Conservation (phyloP, 2,113 vertebrate species). For the Mus pahari region DNA sequence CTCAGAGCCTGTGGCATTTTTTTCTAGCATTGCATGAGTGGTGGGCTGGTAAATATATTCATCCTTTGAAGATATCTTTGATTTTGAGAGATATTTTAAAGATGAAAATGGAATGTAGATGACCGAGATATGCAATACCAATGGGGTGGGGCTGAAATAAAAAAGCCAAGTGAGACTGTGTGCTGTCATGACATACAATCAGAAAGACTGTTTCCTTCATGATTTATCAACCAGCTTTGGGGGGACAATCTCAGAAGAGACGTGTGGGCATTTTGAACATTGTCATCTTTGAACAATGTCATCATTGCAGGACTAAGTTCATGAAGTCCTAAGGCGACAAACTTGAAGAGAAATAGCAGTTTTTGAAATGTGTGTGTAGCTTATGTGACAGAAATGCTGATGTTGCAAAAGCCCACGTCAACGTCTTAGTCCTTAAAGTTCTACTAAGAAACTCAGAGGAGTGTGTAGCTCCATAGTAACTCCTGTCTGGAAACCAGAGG, state of each 20-base stretch:
- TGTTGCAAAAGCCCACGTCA: neutral
- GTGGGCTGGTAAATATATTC: conserved; percentile 61
- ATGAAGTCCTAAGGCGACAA: neutral
- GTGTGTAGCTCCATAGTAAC: neutral
- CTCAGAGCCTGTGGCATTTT: conserved; percentile 42
- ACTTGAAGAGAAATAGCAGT: neutral
- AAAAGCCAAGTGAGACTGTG: neutral
- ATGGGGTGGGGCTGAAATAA: neutral
- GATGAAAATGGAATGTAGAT: conserved; percentile 52
- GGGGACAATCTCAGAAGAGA: neutral
- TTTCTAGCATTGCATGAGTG: conserved; percentile 55
- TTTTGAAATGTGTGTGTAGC: neutral
- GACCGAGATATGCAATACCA: neutral
- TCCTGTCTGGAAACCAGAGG: conserved; percentile 10
- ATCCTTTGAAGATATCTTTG: conserved; percentile 54
- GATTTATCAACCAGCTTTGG: neutral
- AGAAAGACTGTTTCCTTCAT: neutral
- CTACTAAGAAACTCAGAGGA: conserved; percentile 21
- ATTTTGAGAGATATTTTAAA: conserved; percentile 66
- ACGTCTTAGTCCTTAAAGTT: neutral
- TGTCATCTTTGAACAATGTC: neutral
- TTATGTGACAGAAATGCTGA: neutral
- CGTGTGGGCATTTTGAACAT: neutral
- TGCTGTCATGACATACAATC: neutral
- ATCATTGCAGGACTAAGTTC: neutral